Conservation (phyloP, 2,113 vertebrate genomes). For the Xenopus borealis region DNA sequence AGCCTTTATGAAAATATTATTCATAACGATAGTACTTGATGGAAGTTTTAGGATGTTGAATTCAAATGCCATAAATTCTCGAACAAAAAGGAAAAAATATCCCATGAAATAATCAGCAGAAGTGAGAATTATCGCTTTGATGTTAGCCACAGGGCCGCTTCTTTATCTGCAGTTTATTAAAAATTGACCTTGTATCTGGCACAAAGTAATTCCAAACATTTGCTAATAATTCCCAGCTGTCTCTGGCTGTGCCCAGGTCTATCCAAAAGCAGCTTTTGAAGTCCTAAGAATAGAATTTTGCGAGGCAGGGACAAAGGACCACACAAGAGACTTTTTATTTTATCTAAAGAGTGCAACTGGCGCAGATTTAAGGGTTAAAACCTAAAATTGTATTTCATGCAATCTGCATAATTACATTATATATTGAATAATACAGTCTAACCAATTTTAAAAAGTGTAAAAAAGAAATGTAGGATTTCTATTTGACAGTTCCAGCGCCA, state of each 20-base stretch:
- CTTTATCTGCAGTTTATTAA: constrained; percentile 16
- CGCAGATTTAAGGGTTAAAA: too few species aligned
- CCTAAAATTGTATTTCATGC: too few species aligned
- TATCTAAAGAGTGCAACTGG: background rate
- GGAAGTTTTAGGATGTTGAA: too few species aligned
- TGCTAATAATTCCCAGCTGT: constrained; percentile 38
- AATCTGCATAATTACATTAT: too few species aligned
- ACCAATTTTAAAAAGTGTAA: too few species aligned
- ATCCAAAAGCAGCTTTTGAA: background rate
- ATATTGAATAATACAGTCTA: too few species aligned
- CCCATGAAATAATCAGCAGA: background rate
- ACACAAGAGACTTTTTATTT: constrained; percentile 14
- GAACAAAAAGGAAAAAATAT: too few species aligned
- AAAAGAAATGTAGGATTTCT: background rate
- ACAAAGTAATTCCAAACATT: constrained; percentile 18
- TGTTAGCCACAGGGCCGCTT: background rate
- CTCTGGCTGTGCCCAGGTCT: background rate
- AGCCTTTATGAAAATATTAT: too few species aligned
- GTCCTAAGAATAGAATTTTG: constrained; percentile 26
- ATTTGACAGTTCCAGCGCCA: background rate
- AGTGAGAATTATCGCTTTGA: background rate
- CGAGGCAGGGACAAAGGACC: constrained; percentile 1
- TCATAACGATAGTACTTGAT: too few species aligned
- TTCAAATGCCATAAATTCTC: too few species aligned
- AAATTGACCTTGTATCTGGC: constrained; percentile 13